These are phyloP conservation scores for Ecdyonurus torrentis DNA, from an alignment of 2,888 invertebrate species.

Conservation along the genomic window DNA sequence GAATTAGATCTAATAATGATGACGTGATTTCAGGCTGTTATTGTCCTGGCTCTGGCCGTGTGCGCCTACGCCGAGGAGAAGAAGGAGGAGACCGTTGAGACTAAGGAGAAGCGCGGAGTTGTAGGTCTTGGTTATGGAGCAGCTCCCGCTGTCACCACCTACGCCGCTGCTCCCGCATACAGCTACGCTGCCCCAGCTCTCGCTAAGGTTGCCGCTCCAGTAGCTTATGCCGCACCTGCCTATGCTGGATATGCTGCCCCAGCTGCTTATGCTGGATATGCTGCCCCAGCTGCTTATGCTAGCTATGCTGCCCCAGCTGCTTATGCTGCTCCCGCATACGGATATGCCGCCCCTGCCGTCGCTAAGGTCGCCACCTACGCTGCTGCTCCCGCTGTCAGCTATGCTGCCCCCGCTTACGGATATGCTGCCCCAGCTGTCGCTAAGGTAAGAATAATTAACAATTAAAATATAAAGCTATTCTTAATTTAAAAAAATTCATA, in stretches of 20 bases:
- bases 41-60: slow-evolving; percentile 9
- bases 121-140: slow-evolving; percentile 6
- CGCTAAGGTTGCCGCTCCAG: too few species aligned
- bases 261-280: background rate
- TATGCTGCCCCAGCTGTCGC: background rate
- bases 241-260: background rate
- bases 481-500: too few species aligned
- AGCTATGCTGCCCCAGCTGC: background rate
- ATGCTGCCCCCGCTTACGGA: background rate
- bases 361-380: slow-evolving; percentile 1
- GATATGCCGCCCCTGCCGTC: background rate
- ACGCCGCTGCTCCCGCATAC: background rate
- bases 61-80: slow-evolving; percentile 10
- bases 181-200: slow-evolving; percentile 7
- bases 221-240: slow-evolving; percentile 4
- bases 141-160: background rate
- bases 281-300: background rate
- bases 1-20: too few species aligned
- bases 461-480: too few species aligned
- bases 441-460: too few species aligned
- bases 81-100: slow-evolving; percentile 11
- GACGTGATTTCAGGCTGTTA: slow-evolving; percentile 7
- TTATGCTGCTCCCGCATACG: background rate
- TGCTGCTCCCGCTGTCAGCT: background rate
- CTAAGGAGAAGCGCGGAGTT: slow-evolving; percentile 10